Conservation (phyloP, 2,888 invertebrate genomes). For the Andrena praecox region DNA sequence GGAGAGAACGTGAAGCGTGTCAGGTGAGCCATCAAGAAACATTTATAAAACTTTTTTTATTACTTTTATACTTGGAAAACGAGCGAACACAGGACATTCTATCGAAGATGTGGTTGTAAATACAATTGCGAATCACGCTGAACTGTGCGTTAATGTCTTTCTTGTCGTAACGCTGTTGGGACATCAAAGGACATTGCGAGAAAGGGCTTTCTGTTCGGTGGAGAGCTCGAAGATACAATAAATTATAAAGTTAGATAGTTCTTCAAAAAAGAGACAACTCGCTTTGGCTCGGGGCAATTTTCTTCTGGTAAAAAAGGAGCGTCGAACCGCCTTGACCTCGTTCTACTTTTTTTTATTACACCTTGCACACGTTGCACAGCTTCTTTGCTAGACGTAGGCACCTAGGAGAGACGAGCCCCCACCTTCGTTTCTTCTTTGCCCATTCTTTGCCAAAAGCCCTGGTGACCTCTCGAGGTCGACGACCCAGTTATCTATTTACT, state of each 20-base stretch:
- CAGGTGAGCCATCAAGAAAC: constrained; percentile 70
- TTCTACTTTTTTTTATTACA: constrained; percentile 66
- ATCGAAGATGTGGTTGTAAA: neutral
- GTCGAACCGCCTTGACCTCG: constrained; percentile 66
- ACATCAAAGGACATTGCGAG: neutral
- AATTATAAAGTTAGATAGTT: constrained; percentile 35
- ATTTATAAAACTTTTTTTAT: neutral
- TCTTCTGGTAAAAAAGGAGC: constrained; percentile 51
- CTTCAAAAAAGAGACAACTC: constrained; percentile 1
- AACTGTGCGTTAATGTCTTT: no score
- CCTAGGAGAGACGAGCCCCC: constrained; percentile 32
- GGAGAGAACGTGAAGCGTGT: constrained; percentile 69
- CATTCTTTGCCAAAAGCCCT: constrained; percentile 54
- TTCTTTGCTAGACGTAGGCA: constrained; percentile 50
- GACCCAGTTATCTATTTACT: constrained; percentile 68
- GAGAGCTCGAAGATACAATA: constrained; percentile 18
- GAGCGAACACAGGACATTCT: neutral
- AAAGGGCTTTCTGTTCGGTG: neutral
- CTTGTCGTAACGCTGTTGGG: neutral
- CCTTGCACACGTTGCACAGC: constrained; percentile 46
- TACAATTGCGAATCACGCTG: neutral
- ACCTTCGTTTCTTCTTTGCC: constrained; percentile 43
- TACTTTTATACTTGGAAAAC: neutral
- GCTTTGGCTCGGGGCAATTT: constrained; percentile 51
- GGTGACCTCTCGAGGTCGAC: constrained; percentile 54